Percentiles rank a stretch among this genome's conserved stretches.
These are phyloP conservation scores for Argya squamiceps DNA, from an alignment of 2,797 vertebrate species.

Conservation along the genomic window DNA sequence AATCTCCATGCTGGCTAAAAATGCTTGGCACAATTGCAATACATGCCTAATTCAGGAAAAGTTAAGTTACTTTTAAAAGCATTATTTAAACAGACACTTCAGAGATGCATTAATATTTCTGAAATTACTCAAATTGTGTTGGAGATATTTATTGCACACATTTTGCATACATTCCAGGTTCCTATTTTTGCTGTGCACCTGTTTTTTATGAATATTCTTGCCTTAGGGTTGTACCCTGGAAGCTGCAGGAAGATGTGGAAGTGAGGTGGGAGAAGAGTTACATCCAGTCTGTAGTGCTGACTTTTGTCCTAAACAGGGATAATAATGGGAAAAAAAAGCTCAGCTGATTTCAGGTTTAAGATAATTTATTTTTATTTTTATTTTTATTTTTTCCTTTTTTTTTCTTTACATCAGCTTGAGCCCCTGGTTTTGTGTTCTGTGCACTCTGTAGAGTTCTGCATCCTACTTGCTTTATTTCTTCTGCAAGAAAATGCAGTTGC, in stretches of 20 bases:
- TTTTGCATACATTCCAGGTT: neutral
- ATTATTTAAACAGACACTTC: neutral
- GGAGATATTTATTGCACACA: neutral
- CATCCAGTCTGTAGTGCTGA: neutral
- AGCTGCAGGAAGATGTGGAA: neutral
- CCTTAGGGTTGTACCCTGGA: neutral
- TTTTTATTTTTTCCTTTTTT: no score
- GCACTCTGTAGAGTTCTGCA: neutral
- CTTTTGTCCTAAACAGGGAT: accelerated
- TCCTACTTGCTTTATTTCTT: neutral
- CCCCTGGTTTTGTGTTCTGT: neutral
- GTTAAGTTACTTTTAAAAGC: neutral
- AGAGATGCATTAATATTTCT: neutral
- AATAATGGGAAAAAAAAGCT: neutral
- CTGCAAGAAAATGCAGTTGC: neutral
- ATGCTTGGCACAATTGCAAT: neutral
- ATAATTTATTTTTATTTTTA: accelerated
- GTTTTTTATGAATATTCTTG: neutral
- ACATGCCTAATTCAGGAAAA: neutral
- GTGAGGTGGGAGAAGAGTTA: neutral
- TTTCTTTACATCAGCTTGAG: neutral
- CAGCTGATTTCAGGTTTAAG: neutral
- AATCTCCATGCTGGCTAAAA: neutral
- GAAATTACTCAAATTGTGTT: neutral
- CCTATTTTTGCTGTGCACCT: neutral